Conservation (phyloP, 2,797 vertebrate genomes). For the Siniperca obscura region DNA sequence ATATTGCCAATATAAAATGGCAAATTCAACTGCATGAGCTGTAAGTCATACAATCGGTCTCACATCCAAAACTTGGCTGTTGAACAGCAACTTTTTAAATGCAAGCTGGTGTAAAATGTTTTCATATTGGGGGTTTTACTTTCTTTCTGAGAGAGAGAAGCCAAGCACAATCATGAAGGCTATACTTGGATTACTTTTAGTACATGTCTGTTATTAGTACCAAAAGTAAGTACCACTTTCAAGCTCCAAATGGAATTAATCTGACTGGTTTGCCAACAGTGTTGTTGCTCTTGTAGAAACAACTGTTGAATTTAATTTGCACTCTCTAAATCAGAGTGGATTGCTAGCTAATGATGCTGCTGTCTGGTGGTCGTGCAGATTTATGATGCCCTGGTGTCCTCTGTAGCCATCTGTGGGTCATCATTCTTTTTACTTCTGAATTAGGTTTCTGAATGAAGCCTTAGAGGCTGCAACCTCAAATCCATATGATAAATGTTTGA, state of each 20-base stretch:
- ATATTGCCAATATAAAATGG: not conserved
- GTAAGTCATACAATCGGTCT: too few species aligned
- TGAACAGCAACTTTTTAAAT: not conserved
- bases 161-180: not conserved
- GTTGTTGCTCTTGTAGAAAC: constrained; percentile 4
- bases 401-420: constrained; percentile 2
- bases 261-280: not conserved
- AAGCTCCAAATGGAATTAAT: not conserved
- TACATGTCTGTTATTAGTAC: not conserved
- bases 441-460: constrained; percentile 12
- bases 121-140: not conserved
- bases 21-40: not conserved
- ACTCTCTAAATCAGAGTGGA: constrained; percentile 10
- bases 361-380: not conserved
- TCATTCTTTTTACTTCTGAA: constrained; percentile 4
- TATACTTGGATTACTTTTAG: not conserved
- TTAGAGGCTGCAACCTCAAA: not conserved
- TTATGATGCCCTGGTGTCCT: constrained; percentile 21
- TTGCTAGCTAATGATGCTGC: constrained; percentile 15
- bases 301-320: constrained; percentile 13
- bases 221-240: not conserved
- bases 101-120: not conserved
- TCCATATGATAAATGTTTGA: not conserved
- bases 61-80: not conserved
- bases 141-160: not conserved